Conservation (phyloP, 2,888 invertebrate genomes). For the Xanthia icteritia region DNA sequence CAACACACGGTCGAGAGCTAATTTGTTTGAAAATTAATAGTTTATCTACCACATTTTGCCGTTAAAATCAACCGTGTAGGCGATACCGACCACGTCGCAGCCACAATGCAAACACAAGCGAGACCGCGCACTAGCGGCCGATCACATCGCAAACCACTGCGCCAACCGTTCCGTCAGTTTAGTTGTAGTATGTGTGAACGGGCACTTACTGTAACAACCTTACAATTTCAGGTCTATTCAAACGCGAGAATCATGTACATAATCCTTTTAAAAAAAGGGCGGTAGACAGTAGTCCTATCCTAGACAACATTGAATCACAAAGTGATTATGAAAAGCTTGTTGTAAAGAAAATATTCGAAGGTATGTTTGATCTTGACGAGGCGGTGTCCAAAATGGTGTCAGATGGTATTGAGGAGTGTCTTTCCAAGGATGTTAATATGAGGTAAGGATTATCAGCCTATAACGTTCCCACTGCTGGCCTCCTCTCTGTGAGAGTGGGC, state of each 20-base stretch:
- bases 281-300: slow-evolving; percentile 44
- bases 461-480: not conserved
- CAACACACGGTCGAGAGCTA: no score
- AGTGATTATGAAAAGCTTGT: not conserved
- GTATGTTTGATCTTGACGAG: slow-evolving; percentile 52
- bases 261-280: slow-evolving; percentile 44
- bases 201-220: not conserved
- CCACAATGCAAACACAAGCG: not conserved
- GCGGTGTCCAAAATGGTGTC: slow-evolving; percentile 35
- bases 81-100: not conserved
- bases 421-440: slow-evolving; percentile 56
- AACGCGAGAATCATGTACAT: slow-evolving; percentile 6
- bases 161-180: no score
- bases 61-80: not conserved
- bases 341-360: slow-evolving; percentile 38
- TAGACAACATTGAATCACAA: slow-evolving; percentile 32
- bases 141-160: no score
- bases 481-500: not conserved
- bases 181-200: not conserved
- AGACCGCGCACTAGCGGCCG: not conserved
- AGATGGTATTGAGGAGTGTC: slow-evolving; percentile 46
- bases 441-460: slow-evolving; percentile 40
- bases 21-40: no score
- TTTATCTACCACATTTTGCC: not conserved
- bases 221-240: slow-evolving; percentile 40